These are phyloP conservation scores for Mizuhopecten yessoensis DNA, from an alignment of 1,140 invertebrate species.

Conservation along the genomic window DNA sequence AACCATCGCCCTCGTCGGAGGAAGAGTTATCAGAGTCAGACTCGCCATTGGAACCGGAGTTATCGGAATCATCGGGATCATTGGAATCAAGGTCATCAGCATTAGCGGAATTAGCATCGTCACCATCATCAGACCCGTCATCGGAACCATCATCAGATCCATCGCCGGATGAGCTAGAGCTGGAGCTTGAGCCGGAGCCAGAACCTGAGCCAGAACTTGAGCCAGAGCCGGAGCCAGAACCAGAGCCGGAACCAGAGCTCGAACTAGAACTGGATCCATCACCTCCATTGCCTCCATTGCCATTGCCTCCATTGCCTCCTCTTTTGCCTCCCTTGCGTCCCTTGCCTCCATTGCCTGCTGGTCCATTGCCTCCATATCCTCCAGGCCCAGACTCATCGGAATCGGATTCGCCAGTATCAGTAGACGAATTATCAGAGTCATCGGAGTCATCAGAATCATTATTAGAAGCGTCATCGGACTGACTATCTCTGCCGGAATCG, in stretches of 20 bases:
- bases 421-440: not conserved
- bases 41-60: not conserved
- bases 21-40: not conserved
- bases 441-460: constrained; percentile 14
- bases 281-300: not conserved
- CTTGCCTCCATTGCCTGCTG: too few species aligned
- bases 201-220: not conserved
- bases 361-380: not conserved
- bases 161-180: too few species aligned
- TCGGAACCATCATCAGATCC: not conserved
- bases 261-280: not conserved
- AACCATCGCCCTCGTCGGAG: not conserved
- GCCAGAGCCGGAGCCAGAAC: not conserved
- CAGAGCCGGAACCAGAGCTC: not conserved
- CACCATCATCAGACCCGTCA: not conserved
- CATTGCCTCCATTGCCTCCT: too few species aligned
- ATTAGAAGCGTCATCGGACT: not conserved
- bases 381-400: not conserved
- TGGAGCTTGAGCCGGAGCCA: not conserved
- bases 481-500: not conserved
- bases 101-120: constrained; percentile 12
- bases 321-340: too few species aligned
- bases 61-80: not conserved
- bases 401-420: not conserved
- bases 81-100: not conserved